Conservation (phyloP, 2,113 vertebrate species). For the Hyaena hyaena region DNA sequence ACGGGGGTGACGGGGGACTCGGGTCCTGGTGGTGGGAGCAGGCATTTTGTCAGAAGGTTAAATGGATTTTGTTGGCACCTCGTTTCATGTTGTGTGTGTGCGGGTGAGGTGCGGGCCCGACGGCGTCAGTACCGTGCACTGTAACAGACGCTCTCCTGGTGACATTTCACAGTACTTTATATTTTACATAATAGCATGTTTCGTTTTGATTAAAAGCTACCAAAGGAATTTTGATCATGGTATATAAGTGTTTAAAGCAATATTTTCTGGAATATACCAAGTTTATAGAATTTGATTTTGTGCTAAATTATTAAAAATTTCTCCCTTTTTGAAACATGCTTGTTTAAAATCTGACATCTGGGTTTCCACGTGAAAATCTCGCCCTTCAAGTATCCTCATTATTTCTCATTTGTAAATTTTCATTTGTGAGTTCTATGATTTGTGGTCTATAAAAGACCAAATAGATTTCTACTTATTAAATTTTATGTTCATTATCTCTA, state of each 20-base stretch:
- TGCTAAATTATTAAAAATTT: slow-evolving; percentile 80
- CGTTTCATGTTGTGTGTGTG: slow-evolving; percentile 81
- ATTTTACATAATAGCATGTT: slow-evolving; percentile 83
- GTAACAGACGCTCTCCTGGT: slow-evolving; percentile 72
- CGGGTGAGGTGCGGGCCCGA: slow-evolving; percentile 61
- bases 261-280: slow-evolving; percentile 83
- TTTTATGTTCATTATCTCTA: slow-evolving; percentile 82
- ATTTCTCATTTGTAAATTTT: slow-evolving; percentile 81
- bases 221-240: slow-evolving; percentile 84
- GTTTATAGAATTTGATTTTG: slow-evolving; percentile 81
- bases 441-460: slow-evolving; percentile 74
- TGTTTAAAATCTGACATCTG: slow-evolving; percentile 71
- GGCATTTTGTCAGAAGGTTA: slow-evolving; percentile 78
- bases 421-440: slow-evolving; percentile 68
- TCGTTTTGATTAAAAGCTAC: slow-evolving; percentile 84
- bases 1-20: slow-evolving; percentile 35
- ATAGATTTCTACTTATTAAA: slow-evolving; percentile 69
- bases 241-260: slow-evolving; percentile 80
- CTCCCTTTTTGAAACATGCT: slow-evolving; percentile 80
- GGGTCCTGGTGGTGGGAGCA: slow-evolving; percentile 65
- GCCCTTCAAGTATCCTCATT: slow-evolving; percentile 76
- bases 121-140: slow-evolving; percentile 62
- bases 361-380: slow-evolving; percentile 76
- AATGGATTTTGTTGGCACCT: slow-evolving; percentile 79
- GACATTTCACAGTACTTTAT: slow-evolving; percentile 78